Base-by-base conservation (phyloP, 1,140 invertebrate species). In the Drosophila mojavensis region DNA sequence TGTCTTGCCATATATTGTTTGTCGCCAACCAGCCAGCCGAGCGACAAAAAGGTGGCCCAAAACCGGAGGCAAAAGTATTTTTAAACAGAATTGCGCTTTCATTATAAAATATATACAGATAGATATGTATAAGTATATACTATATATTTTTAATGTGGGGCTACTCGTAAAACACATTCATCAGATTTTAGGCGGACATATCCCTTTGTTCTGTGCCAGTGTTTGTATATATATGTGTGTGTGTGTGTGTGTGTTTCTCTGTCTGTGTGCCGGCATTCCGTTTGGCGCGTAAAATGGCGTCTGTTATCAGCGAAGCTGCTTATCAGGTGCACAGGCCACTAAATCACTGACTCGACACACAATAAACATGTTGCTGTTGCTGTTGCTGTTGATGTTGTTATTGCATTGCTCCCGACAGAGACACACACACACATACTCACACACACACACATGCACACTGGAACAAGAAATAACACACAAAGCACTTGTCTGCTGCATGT, bases 241-340 rank as follows among this genome's bases (percentile, higher is more conserved):
- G 59, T 67, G 20, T 24, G 20, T 39, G 30, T 50, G 11, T 15
- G 48, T 61, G 61, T 43, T 20, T 61, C 58, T 41, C 17, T 51
- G 28, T 45, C 28, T 51, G 59, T 67, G 58, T 51, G 59, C 81
- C 81, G 82, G 82, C 66, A 60, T 78, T 79, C 80, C 26, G 68
- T 73, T 86, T 84, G 81, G 82, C 82, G 82, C 82, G 78, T 78
- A 85, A 84, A 81, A 55, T 9, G 39, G 48, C 17, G 10, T n/a
- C 48, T 28, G 54, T 60, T 72, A 66, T 70, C 67, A 70, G 58
- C 50, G 28, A 72, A 48, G 69, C 64, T 36, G 50, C 53, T 83
- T 67, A 82, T 79, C 75, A 76, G 72, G 11, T 68, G 66, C 15
- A 33, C 51, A 56, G 65, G 36, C 15, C 47, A 70, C 53, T 70